Evolutionary conservation across 2,888 invertebrate species (phyloP), one percentile per base, ranked within the genome.

Genomic region (Eilema sororculum): DNA sequence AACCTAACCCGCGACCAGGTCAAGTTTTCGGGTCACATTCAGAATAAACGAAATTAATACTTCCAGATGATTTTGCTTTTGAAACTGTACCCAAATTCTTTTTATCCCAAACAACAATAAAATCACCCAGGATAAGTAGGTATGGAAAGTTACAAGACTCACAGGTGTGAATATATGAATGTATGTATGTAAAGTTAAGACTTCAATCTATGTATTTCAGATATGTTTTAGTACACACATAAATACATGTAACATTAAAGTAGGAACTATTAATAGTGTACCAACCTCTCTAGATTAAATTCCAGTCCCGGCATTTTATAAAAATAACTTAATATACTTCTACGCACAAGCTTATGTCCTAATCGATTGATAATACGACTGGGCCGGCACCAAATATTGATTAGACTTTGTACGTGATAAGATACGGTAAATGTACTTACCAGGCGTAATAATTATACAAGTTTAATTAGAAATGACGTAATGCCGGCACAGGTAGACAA

Each of bases 391-490:
- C 13, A 60, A 73, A 59, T 76, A 76, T 67, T 69, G 73, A 80
- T 75, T 76, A 72, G 56, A 77, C 58, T 65, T 66, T 46, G 33
- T 56, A 62, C 13, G 24, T 63, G 78, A 80, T 80, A 75, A 78
- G 80, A 78, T 80, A 72, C 72, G 63, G 71, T 77, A 71, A 46
- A 67, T 41, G 24, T 66, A 79, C 81, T 81, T 73, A 79, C 79
- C 76, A 65, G 41, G 22, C 22, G 68, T 70, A 76, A 62, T 73
- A 71, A 67, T 68, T 62, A 9, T 28, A 62, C 56, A 62, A 60
- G 41, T 65, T 75, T 76, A 81, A 76, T 75, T 72, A 61, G 30
- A 69, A 73, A 78, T 82, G 76, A 82, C 77, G 79, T 80, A 79
- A 74, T 33, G 28, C 60, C 61, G 28, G 65, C 25, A 77, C 76